These are phyloP conservation scores for Otocyon megalotis DNA, from an alignment of 2,113 vertebrate species.

Conservation along the genomic window DNA sequence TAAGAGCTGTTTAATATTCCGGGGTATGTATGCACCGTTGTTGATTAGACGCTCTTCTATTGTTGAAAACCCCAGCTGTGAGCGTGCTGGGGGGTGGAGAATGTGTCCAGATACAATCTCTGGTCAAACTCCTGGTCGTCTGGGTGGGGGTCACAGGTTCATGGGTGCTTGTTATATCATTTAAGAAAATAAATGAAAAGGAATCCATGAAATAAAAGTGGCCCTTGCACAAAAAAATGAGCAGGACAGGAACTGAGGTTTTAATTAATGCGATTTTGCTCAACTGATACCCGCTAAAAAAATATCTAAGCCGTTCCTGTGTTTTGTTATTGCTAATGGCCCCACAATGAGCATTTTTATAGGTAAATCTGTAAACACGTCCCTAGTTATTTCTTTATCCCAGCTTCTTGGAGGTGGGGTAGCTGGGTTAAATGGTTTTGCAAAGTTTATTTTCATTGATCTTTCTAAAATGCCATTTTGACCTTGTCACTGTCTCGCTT, in stretches of 20 bases:
- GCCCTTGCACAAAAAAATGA: not conserved
- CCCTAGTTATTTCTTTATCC: not conserved
- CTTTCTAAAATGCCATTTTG: constrained; percentile 27
- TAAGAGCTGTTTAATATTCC: constrained; percentile 75
- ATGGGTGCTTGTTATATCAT: not conserved
- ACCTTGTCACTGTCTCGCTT: constrained; percentile 24
- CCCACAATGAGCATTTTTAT: not conserved
- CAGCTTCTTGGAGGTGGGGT: not conserved
- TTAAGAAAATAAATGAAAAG: not conserved
- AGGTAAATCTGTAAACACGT: not conserved
- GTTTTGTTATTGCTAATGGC: not conserved
- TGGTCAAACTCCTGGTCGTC: not conserved
- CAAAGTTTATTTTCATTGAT: constrained; percentile 26
- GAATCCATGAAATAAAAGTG: not conserved
- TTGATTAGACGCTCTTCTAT: not conserved
- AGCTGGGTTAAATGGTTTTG: not conserved
- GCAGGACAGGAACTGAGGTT: not conserved
- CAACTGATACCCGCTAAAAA: accelerated
- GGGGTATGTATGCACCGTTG: not conserved
- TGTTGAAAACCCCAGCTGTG: not conserved
- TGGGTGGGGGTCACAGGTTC: not conserved
- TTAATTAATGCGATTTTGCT: not conserved
- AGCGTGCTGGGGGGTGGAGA: not conserved
- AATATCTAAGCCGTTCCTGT: not conserved
- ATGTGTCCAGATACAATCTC: accelerated